Conservation (phyloP, 2,113 vertebrate genomes). For the Arothron firmamentum region DNA sequence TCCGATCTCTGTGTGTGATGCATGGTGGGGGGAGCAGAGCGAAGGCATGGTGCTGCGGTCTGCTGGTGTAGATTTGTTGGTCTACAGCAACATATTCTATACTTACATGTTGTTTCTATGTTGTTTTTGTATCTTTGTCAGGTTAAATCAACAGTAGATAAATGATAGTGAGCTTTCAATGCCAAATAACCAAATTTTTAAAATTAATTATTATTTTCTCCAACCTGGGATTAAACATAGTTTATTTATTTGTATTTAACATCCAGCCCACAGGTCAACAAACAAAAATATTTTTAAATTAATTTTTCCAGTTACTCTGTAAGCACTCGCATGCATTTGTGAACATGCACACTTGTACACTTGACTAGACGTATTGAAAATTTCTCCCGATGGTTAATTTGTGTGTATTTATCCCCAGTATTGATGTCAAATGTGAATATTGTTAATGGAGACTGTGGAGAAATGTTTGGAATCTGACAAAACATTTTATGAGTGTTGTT, state of each 20-base stretch:
- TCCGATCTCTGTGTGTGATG: slow-evolving; percentile 70
- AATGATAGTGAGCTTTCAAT: slow-evolving; percentile 28
- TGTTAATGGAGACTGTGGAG: slow-evolving; percentile 67
- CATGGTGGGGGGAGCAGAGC: slow-evolving; percentile 61
- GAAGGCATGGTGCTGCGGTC: slow-evolving; percentile 54
- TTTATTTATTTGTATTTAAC: no score
- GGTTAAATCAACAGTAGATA: slow-evolving; percentile 24
- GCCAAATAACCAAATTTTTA: slow-evolving; percentile 21
- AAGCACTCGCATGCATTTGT: slow-evolving; percentile 75
- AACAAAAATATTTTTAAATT: slow-evolving; percentile 29
- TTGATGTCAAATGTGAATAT: slow-evolving; percentile 77
- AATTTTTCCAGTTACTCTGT: slow-evolving; percentile 59
- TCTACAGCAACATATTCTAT: slow-evolving; percentile 46
- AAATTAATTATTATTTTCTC: no score
- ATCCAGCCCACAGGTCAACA: slow-evolving; percentile 26
- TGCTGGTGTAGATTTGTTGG: slow-evolving; percentile 59
- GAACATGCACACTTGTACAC: slow-evolving; percentile 62
- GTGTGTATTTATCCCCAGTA: slow-evolving; percentile 75
- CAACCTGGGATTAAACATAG: slow-evolving; percentile 20
- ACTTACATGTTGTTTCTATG: slow-evolving; percentile 36
- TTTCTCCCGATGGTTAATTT: slow-evolving; percentile 55
- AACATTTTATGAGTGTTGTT: slow-evolving; percentile 62
- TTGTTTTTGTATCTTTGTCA: slow-evolving; percentile 43
- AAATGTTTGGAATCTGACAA: slow-evolving; percentile 65
- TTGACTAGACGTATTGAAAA: slow-evolving; percentile 59